Conservation (phyloP, 1,140 invertebrate species). For the Hyles vespertilio region DNA sequence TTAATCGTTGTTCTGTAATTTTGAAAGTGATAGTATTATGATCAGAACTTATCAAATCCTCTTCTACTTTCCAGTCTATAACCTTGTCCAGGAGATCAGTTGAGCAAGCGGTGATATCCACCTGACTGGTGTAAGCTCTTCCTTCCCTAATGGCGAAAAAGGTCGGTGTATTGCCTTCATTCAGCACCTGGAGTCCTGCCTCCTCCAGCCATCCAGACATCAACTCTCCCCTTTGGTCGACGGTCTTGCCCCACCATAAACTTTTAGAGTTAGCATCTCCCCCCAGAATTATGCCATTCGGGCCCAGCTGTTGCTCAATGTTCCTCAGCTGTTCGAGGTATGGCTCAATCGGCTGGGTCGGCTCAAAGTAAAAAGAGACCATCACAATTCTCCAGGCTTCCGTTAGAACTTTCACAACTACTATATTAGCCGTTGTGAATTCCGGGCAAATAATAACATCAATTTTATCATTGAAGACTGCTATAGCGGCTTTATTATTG, state of each 20-base stretch:
- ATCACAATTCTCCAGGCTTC: background rate
- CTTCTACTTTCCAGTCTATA: no score
- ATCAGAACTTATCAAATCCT: no score
- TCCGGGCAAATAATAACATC: background rate
- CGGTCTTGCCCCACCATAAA: conserved; percentile 13
- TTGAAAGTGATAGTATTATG: no score
- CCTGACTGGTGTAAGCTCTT: conserved; percentile 1
- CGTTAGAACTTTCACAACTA: background rate
- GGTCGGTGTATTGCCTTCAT: conserved; percentile 14
- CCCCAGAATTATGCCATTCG: conserved; percentile 6
- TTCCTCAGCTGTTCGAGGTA: conserved; percentile 11
- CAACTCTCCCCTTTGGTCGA: conserved; percentile 17
- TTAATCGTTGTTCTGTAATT: no score
- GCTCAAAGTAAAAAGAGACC: conserved; percentile 3
- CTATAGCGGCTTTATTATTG: background rate
- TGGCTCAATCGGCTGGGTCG: background rate
- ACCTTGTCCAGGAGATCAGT: no score
- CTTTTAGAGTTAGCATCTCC: conserved; percentile 21
- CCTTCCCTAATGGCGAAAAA: conserved; percentile 16
- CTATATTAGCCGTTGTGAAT: background rate
- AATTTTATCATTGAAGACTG: background rate
- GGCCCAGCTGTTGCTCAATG: background rate
- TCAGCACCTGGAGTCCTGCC: conserved; percentile 11
- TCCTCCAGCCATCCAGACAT: background rate
- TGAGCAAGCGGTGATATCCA: conserved; percentile 7